Evolutionary conservation across 2,888 invertebrate genomes (phyloP).

Genomic region (Mythimna lalbum): DNA sequence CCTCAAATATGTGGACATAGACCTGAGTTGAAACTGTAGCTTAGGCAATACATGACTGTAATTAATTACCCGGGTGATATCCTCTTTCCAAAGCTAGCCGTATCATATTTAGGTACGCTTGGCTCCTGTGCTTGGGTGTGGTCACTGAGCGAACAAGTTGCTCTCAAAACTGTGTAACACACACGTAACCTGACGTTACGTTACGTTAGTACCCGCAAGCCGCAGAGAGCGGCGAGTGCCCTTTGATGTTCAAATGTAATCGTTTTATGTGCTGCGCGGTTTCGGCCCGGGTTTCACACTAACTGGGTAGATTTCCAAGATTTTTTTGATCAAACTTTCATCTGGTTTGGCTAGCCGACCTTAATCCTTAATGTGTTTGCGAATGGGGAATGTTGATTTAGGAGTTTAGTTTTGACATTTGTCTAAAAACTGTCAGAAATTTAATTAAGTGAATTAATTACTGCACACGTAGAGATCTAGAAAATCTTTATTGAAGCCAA

Average conservation of each 20-base stretch:
- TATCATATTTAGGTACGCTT: constrained; percentile 14
- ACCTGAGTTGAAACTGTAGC: too few relatives aligned
- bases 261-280: constrained; percentile 54
- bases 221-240: constrained; percentile 35
- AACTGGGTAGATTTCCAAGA: constrained; percentile 38
- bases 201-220: constrained; percentile 20
- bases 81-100: neutral
- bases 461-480: neutral
- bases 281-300: constrained; percentile 40
- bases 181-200: constrained; percentile 12
- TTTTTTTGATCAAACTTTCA: constrained; percentile 52
- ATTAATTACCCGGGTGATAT: neutral
- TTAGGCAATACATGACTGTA: neutral
- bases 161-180: constrained; percentile 1
- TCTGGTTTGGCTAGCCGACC: constrained; percentile 1
- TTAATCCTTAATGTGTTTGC: constrained; percentile 27
- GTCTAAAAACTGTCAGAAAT: neutral
- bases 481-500: neutral
- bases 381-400: neutral
- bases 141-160: constrained; percentile 3
- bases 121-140: neutral
- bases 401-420: neutral
- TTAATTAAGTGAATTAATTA: neutral
- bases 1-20: too few relatives aligned
- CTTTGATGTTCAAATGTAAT: constrained; percentile 58